These are phyloP conservation scores for Acipenser ruthenus DNA, from an alignment of 2,797 vertebrate species.

Conservation along the genomic window DNA sequence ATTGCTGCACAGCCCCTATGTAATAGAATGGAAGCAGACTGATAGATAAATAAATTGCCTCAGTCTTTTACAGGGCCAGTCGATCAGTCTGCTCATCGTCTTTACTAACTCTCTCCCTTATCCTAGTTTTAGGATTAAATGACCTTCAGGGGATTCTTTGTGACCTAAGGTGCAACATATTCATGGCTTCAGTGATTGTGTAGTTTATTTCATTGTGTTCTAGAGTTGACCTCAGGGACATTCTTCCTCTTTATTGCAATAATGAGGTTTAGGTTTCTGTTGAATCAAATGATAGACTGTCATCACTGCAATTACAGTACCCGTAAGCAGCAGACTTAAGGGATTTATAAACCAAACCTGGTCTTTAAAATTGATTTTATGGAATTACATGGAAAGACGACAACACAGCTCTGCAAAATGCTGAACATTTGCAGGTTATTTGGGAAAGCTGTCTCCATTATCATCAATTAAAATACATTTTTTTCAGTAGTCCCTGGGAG, in stretches of 20 bases:
- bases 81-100: slow-evolving; percentile 7
- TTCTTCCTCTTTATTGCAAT: slow-evolving; percentile 33
- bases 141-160: slow-evolving; percentile 29
- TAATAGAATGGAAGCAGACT: slow-evolving; percentile 2
- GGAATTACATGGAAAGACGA: slow-evolving; percentile 30
- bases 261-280: not conserved
- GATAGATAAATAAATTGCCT: slow-evolving; percentile 10
- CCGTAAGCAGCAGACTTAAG: slow-evolving; percentile 19
- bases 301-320: slow-evolving; percentile 48
- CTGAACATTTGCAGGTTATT: slow-evolving; percentile 46
- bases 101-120: slow-evolving; percentile 7
- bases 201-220: slow-evolving; percentile 40
- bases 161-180: slow-evolving; percentile 42
- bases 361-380: slow-evolving; percentile 42
- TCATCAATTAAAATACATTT: slow-evolving; percentile 50
- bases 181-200: slow-evolving; percentile 40
- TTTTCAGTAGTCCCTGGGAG: slow-evolving; percentile 39
- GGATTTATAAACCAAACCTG: slow-evolving; percentile 32
- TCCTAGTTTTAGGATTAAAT: slow-evolving; percentile 9
- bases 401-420: slow-evolving; percentile 30
- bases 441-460: slow-evolving; percentile 46
- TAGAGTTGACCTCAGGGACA: slow-evolving; percentile 41
- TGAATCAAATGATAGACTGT: slow-evolving; percentile 23
- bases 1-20: not conserved
- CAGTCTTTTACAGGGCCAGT: not conserved